Evolutionary conservation across 2,888 invertebrate genomes (phyloP), one percentile per base, ranked within the genome.

Genomic region (Campaea margaritaria): DNA sequence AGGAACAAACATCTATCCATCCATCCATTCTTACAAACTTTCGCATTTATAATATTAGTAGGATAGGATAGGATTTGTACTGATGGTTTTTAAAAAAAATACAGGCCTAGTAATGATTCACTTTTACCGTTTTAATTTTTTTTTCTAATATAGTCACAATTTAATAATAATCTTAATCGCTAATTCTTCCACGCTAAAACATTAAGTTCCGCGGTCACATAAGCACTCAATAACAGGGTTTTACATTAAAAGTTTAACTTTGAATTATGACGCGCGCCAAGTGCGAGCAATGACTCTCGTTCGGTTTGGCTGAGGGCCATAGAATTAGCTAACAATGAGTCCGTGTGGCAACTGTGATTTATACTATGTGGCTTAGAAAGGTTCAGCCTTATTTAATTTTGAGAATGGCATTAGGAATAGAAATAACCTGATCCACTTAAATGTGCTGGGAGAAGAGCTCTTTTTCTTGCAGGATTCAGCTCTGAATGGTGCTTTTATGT

Each of bases 271-370:
- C 48, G 49, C 63, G 58, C 47, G 65, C 66, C 66, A 68, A 73
- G 73, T 64, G 63, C 58, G 47, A 52, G 57, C 65, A 63, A 68
- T 71, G 66, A 67, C 50, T 51, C 62, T 62, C 39, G 42, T 69
- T 58, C 36, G 52, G 62, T 51, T 59, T 59, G 54, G 27, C 41
- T 11, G 13, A 12, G 34, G 65, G 72, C 70, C 41, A 13, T 60
- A 49, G 21, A 60, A 45, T 60, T n/a, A 62, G 68, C 65, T 54
- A 36, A 44, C 45, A 36, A 50, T 42, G 47, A 42, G 27, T 31
- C 31, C 28, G n/a, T 38, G 28, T 38, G 49, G 34, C 34, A 27
- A 10, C 36, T 12, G 0, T 41, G 31, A 51, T 31, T 41, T 44
- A 49, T 15, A 14, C 5, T n/a, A n/a, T n/a, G n/a, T 34, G 46